These are phyloP conservation scores for Gadopsis marmoratus DNA, from an alignment of 2,797 vertebrate species.

Conservation along the genomic window DNA sequence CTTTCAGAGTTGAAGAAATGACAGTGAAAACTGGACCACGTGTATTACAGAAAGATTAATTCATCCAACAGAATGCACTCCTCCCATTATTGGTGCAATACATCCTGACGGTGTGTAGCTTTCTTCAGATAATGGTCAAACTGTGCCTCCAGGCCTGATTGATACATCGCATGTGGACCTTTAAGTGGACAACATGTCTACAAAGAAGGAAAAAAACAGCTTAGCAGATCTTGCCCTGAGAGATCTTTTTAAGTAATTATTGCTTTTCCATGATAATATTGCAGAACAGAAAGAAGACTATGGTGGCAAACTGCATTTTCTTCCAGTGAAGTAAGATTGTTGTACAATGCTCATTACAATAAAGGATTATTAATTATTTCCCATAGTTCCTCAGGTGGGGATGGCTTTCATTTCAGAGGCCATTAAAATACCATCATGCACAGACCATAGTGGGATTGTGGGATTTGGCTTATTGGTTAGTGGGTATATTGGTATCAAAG, in stretches of 20 bases:
- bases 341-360: constrained; percentile 44
- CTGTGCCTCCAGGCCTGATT: constrained; percentile 14
- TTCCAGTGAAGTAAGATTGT: constrained; percentile 13
- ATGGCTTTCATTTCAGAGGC: constrained; percentile 59
- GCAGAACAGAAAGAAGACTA: constrained; percentile 14
- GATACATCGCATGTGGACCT: not conserved
- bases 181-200: not conserved
- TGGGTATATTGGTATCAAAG: constrained; percentile 37
- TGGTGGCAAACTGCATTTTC: constrained; percentile 25
- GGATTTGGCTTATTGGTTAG: constrained; percentile 56
- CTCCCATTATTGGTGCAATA: not conserved
- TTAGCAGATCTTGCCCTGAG: constrained; percentile 12
- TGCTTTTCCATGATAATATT: constrained; percentile 32
- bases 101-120: not conserved
- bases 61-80: not conserved
- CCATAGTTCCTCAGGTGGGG: constrained; percentile 56
- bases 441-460: constrained; percentile 36
- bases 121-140: not conserved
- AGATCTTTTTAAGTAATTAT: constrained; percentile 19
- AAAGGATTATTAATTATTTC: constrained; percentile 53
- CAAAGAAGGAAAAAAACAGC: constrained; percentile 16
- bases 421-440: constrained; percentile 68
- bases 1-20: not conserved
- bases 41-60: not conserved
- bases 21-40: not conserved